Evolutionary conservation across 53 echinoderm and acorn worm species (phyloP).

Genomic region (Antedon mediterranea): DNA sequence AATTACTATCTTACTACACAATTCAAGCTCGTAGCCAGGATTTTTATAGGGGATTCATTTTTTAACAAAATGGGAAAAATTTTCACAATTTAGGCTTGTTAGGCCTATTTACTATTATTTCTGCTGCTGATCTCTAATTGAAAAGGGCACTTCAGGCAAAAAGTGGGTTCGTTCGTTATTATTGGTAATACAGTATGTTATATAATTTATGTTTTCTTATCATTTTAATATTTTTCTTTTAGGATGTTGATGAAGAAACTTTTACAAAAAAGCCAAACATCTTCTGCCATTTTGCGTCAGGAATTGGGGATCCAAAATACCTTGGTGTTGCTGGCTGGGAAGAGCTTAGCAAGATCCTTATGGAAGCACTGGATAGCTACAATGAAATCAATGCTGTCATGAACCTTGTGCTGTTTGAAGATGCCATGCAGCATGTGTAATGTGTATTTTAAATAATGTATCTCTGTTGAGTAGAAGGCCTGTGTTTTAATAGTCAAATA

Average conservation of each 20-base stretch:
- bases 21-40: no score
- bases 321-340: conserved; percentile 38
- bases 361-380: conserved; percentile 89
- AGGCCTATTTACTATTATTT: no score
- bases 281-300: conserved; percentile 86
- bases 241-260: conserved; percentile 81
- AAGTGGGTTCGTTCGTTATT: neutral
- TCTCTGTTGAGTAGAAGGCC: neutral
- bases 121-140: neutral
- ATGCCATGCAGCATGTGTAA: conserved; percentile 97
- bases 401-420: conserved; percentile 98
- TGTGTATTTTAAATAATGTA: conserved; percentile 4
- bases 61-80: no score
- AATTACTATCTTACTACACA: no score
- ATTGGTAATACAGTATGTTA: no score
- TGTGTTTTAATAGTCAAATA: no score
- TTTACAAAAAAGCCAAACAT: conserved; percentile 76
- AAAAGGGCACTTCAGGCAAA: neutral
- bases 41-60: no score
- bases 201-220: neutral
- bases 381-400: conserved; percentile 98
- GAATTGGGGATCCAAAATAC: conserved; percentile 93
- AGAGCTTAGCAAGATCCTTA: conserved; percentile 81
- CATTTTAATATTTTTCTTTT: conserved; percentile 4
- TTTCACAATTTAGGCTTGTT: no score